phyloP scores from a whole-genome alignment of 2,113 vertebrate species.

The Oryzias javanicus region DNA sequence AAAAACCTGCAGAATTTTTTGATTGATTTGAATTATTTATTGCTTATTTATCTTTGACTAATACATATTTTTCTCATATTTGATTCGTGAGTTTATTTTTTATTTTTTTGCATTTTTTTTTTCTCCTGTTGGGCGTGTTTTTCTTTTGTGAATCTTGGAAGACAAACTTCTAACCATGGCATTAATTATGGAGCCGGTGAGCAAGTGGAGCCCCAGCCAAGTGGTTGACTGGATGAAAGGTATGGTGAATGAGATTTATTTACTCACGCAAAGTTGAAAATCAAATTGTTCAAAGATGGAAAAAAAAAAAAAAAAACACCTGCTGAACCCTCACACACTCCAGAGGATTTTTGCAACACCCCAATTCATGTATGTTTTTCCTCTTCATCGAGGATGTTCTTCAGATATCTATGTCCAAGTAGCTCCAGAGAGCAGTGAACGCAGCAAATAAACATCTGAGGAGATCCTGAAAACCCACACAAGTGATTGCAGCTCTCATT shows the following conservation, averaged over 20 bases:
- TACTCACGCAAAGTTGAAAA: too few species aligned
- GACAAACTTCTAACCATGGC: constrained; percentile 79
- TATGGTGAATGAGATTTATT: constrained; percentile 25
- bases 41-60: not conserved
- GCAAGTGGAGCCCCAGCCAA: constrained; percentile 80
- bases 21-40: not conserved
- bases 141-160: constrained; percentile 66
- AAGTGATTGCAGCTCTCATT: constrained; percentile 13
- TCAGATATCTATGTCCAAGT: constrained; percentile 9
- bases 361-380: constrained; percentile 16
- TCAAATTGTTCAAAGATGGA: constrained; percentile 10
- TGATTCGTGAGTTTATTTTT: not conserved
- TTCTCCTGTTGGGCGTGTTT: constrained; percentile 37
- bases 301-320: constrained; percentile 56
- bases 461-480: constrained; percentile 32
- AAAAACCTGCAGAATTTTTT: not conserved
- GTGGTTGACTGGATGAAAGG: constrained; percentile 84
- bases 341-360: constrained; percentile 5
- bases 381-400: not conserved
- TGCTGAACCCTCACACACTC: constrained; percentile 55
- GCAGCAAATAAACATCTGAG: too few species aligned
- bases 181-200: constrained; percentile 81
- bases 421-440: constrained; percentile 10
- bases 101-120: not conserved
- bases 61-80: not conserved